Evolutionary conservation across 1,140 invertebrate genomes (phyloP).

Genomic region (Sarcophaga peregrina): DNA sequence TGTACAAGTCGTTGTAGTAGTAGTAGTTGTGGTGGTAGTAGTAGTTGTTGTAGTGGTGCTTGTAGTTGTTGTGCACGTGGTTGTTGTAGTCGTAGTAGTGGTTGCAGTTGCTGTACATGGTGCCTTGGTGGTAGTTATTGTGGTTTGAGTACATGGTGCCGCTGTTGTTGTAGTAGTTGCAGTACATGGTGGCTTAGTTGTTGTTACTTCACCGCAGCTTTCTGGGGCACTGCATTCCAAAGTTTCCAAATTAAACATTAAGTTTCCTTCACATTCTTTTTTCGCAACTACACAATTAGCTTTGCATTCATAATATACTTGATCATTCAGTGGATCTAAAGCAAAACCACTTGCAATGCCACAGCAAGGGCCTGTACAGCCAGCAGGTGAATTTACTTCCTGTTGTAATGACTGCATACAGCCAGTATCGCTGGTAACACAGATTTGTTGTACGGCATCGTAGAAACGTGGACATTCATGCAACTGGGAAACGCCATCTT

Average conservation of each 20-base stretch:
- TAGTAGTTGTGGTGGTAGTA: neutral
- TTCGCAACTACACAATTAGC: slow-evolving; percentile 9
- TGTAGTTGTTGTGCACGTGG: neutral
- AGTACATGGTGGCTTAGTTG: neutral
- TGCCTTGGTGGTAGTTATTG: slow-evolving; percentile 32
- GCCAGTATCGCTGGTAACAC: slow-evolving; percentile 20
- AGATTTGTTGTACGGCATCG: slow-evolving; percentile 45
- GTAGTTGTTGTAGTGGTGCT: neutral
- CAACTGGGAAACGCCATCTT: slow-evolving; percentile 50
- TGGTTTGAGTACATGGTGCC: neutral
- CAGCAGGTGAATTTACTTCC: neutral
- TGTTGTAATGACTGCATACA: slow-evolving; percentile 30
- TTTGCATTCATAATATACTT: slow-evolving; percentile 42
- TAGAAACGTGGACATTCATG: slow-evolving; percentile 54
- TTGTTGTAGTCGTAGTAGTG: slow-evolving; percentile 35
- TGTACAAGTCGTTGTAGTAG: neutral
- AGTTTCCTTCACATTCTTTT: slow-evolving; percentile 1
- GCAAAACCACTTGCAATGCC: slow-evolving; percentile 41
- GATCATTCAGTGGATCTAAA: slow-evolving; percentile 30
- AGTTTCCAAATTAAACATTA: slow-evolving; percentile 36
- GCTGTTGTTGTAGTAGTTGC: neutral
- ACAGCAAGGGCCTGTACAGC: slow-evolving; percentile 21
- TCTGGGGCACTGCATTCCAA: slow-evolving; percentile 30
- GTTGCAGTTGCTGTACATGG: slow-evolving; percentile 14
- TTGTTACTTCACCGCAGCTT: neutral